Conservation (phyloP, 1,140 invertebrate genomes). For the Pseudomyrmex sp. region DNA sequence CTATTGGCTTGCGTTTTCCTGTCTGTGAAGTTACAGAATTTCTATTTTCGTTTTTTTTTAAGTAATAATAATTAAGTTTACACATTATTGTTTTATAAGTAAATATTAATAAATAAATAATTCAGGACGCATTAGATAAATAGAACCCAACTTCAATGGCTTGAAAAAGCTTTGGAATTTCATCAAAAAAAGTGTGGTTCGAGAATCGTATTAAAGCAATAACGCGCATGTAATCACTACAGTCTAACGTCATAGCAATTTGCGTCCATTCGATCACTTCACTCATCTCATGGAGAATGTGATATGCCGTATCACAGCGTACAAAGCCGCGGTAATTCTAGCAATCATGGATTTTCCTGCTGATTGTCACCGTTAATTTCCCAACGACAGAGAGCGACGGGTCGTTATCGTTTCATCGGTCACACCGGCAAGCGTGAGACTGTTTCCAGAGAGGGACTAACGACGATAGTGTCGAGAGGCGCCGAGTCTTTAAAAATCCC, state of each 20-base stretch:
- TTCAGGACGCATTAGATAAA: not conserved
- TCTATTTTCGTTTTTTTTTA: not conserved
- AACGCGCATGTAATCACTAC: conserved; percentile 7
- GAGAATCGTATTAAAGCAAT: not conserved
- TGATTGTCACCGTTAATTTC: conserved; percentile 50
- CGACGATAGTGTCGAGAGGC: not conserved
- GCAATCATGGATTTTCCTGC: conserved; percentile 51
- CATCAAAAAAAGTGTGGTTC: not conserved
- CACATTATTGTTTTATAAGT: not conserved
- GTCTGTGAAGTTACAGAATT: not conserved
- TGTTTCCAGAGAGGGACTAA: conserved; percentile 30
- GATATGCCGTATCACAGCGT: conserved; percentile 8
- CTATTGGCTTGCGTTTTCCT: not conserved
- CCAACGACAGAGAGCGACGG: conserved; percentile 35
- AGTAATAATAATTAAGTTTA: too few relatives aligned
- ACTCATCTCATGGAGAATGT: conserved; percentile 21
- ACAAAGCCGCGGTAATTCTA: conserved; percentile 40
- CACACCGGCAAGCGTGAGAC: conserved; percentile 2
- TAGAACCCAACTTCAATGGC: not conserved
- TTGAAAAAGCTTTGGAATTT: not conserved
- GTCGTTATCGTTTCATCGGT: conserved; percentile 41
- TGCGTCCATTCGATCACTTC: conserved; percentile 39
- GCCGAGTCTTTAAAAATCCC: conserved; percentile 31
- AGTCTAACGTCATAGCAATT: conserved; percentile 43
- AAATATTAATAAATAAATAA: conserved; percentile 9